Evolutionary conservation across 2,797 vertebrate genomes (phyloP).

Genomic region (Notolabrus celidotus): DNA sequence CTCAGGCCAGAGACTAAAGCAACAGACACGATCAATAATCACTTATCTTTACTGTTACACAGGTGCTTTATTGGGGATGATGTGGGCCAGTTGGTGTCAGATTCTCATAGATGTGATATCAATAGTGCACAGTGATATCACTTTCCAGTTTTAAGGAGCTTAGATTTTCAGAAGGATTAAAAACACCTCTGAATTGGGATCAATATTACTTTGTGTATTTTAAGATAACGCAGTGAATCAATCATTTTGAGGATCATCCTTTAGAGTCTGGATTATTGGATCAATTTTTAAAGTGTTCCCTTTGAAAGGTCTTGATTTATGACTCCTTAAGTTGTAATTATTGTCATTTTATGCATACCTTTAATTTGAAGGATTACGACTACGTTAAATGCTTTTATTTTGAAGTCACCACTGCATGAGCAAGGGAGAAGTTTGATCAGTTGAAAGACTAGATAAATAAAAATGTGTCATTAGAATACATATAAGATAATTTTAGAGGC

Average conservation of each 20-base stretch:
- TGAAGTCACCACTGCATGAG: not conserved
- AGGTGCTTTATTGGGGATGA: slow-evolving; percentile 31
- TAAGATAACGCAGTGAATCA: not conserved
- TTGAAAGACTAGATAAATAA: too few species aligned
- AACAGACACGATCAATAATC: slow-evolving; percentile 46
- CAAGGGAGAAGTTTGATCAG: too few species aligned
- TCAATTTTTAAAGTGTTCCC: not conserved
- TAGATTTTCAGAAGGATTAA: not conserved
- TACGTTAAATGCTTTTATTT: too few species aligned
- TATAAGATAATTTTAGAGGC: not conserved
- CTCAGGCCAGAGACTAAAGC: slow-evolving; percentile 42
- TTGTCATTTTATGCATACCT: not conserved
- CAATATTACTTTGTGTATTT: not conserved
- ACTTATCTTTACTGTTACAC: slow-evolving; percentile 47
- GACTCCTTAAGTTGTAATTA: not conserved
- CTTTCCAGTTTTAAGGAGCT: not conserved
- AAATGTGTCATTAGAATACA: not conserved
- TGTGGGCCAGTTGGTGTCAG: slow-evolving; percentile 2
- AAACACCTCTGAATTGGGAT: slow-evolving; percentile 1
- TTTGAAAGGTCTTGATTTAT: not conserved
- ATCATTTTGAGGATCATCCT: not conserved
- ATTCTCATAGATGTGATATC: slow-evolving; percentile 24
- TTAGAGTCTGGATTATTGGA: not conserved
- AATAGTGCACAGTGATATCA: not conserved
- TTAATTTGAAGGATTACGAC: not conserved